These are phyloP conservation scores for Myripristis murdjan DNA, from an alignment of 2,797 vertebrate species.

Conservation along the genomic window DNA sequence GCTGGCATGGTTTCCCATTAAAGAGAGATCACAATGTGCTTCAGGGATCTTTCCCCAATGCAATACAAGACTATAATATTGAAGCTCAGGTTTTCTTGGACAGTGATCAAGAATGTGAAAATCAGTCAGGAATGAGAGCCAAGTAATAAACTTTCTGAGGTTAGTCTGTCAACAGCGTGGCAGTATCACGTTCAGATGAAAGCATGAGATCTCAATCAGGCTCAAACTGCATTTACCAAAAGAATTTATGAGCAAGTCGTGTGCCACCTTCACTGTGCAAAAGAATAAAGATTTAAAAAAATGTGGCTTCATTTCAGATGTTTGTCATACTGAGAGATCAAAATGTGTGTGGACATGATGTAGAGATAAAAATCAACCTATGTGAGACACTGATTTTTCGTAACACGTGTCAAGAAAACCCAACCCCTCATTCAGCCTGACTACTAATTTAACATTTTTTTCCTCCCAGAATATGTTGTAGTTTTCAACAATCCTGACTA, in stretches of 20 bases:
- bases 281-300: too few species aligned
- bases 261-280: background rate
- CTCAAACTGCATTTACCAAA: background rate
- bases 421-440: too few species aligned
- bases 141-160: constrained; percentile 11
- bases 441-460: too few species aligned
- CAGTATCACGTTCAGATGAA: background rate
- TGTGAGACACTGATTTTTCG: too few species aligned
- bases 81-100: constrained; percentile 30
- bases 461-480: background rate
- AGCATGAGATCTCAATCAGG: background rate
- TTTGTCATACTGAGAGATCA: too few species aligned
- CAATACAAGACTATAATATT: background rate
- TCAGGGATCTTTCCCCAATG: background rate
- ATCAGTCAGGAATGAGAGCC: constrained; percentile 16
- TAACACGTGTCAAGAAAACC: too few species aligned
- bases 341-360: too few species aligned
- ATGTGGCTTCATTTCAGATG: too few species aligned
- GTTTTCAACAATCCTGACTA: background rate
- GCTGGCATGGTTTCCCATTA: background rate
- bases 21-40: background rate
- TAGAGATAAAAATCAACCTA: too few species aligned
- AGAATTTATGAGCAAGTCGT: background rate
- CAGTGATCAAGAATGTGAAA: constrained; percentile 18
- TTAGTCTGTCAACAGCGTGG: constrained; percentile 10